Percentiles rank a stretch among this genome's conserved stretches.
Conservation (phyloP, 2,888 invertebrate genomes). For the Rhagophthalmus giganteus region DNA sequence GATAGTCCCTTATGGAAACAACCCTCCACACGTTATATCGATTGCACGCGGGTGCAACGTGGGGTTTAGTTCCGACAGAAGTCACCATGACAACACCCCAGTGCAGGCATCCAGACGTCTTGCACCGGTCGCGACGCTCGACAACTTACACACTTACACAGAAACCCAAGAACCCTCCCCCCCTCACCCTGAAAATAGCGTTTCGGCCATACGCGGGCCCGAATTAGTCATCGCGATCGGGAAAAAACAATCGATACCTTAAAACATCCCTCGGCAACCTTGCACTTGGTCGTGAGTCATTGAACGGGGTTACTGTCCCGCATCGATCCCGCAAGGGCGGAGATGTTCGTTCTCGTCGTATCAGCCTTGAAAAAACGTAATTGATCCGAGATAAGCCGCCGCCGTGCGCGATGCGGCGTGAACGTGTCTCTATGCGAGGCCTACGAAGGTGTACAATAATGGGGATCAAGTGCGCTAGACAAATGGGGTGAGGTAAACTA, state of each 20-base stretch:
- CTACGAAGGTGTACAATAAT: constrained; percentile 36
- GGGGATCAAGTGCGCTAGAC: constrained; percentile 37
- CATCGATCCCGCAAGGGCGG: constrained; percentile 43
- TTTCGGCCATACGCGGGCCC: too few species aligned
- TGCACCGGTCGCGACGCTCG: constrained; percentile 39
- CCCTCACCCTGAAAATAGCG: too few species aligned
- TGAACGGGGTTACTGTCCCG: constrained; percentile 50
- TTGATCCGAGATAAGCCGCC: too few species aligned
- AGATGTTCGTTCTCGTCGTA: too few species aligned
- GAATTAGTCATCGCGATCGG: too few species aligned
- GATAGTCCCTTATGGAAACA: constrained; percentile 28
- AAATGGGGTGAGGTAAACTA: constrained; percentile 38
- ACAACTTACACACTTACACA: constrained; percentile 30
- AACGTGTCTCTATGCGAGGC: constrained; percentile 4
- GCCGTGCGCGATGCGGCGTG: too few species aligned
- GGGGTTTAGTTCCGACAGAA: constrained; percentile 40
- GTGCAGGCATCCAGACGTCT: constrained; percentile 51
- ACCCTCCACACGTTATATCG: constrained; percentile 37
- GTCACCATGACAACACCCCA: constrained; percentile 56
- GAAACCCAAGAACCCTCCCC: constrained; percentile 16
- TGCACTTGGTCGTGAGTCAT: constrained; percentile 46
- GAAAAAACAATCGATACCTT: too few species aligned
- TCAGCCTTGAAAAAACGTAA: too few species aligned
- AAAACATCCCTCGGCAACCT: constrained; percentile 30
- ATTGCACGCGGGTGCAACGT: constrained; percentile 40